phyloP scores from a whole-genome alignment of 2,113 vertebrate genomes.

The Trachemys scripta region DNA sequence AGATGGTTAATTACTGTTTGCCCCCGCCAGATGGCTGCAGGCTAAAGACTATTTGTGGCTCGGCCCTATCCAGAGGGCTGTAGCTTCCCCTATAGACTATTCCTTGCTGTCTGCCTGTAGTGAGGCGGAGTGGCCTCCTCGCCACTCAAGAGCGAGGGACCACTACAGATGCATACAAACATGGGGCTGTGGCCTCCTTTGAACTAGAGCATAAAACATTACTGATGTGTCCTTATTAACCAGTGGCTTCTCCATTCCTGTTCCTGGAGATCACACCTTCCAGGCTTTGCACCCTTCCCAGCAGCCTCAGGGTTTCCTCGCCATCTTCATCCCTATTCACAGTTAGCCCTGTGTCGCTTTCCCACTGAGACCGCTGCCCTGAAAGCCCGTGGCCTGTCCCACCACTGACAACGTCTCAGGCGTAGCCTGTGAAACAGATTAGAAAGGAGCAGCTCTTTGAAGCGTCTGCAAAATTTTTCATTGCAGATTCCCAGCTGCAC shows the following conservation, averaged over 20 bases:
- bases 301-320: background rate
- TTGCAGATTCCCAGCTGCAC: slow-evolving; percentile 60
- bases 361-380: background rate
- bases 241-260: background rate
- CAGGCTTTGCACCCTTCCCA: background rate
- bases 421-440: background rate
- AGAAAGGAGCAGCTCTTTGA: slow-evolving; percentile 51
- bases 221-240: background rate
- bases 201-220: background rate
- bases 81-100: no score
- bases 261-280: background rate
- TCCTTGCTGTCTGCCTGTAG: no score
- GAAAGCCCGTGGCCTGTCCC: background rate
- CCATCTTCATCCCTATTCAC: background rate
- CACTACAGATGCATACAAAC: background rate
- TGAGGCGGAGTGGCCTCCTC: no score
- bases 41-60: no score
- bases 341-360: fast-evolving
- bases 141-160: no score
- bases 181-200: background rate
- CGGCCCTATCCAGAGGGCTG: no score
- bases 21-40: no score
- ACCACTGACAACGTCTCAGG: slow-evolving; percentile 40
- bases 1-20: no score
- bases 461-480: slow-evolving; percentile 55